A percentile compares a stretch with the other conserved stretches of the same genome.
Conservation (phyloP, 2,888 invertebrate species). For the Scaptomyza caliginosa region DNA sequence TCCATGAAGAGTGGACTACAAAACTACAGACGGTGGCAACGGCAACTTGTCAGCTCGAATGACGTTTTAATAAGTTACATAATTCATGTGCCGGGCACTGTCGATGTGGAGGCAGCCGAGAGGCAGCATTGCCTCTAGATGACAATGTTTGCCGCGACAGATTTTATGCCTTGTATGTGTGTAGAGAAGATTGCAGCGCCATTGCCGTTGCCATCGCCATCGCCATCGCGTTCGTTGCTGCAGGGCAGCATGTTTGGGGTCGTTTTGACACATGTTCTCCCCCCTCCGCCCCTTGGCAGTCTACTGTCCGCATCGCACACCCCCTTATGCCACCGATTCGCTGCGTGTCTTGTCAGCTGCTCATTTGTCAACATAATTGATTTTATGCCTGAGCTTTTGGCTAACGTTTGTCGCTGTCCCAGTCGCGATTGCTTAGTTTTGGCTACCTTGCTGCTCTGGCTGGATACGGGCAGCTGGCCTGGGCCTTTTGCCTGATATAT, state of each 20-base stretch:
- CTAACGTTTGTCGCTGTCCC: constrained; percentile 54
- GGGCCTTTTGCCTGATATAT: constrained; percentile 69
- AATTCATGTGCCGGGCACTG: constrained; percentile 69
- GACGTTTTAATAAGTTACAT: constrained; percentile 82
- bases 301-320: constrained; percentile 8
- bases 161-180: constrained; percentile 30
- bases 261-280: constrained; percentile 54
- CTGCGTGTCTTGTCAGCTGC: constrained; percentile 70
- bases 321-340: background rate
- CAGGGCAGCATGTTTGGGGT: constrained; percentile 52
- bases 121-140: constrained; percentile 6
- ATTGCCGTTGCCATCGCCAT: constrained; percentile 19
- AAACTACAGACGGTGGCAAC: constrained; percentile 44
- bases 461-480: constrained; percentile 22
- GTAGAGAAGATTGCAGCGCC: constrained; percentile 44
- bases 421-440: constrained; percentile 13
- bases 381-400: constrained; percentile 76
- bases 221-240: constrained; percentile 23
- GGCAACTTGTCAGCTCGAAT: constrained; percentile 78
- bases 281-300: constrained; percentile 13
- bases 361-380: constrained; percentile 79
- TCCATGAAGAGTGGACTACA: constrained; percentile 9
- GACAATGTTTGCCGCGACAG: constrained; percentile 46
- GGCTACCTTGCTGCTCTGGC: constrained; percentile 24
- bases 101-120: constrained; percentile 13